Conservation (phyloP, 2,888 invertebrate genomes). For the Frankliniella intonsa region DNA sequence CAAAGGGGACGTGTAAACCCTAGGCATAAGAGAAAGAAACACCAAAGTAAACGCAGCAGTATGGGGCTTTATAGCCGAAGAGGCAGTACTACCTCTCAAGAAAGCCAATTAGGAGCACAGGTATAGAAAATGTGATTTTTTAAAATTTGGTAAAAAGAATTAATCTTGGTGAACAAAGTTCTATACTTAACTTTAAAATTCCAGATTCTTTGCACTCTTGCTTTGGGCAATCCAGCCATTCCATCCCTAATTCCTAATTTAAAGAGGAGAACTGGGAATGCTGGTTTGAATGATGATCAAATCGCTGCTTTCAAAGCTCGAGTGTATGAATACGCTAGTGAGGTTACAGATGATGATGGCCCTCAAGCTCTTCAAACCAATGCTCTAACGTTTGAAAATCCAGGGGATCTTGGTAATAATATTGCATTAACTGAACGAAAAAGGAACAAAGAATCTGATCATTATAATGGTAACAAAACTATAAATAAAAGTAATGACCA, state of each 20-base stretch:
- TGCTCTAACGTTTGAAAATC: slow-evolving; percentile 36
- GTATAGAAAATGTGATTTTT: slow-evolving; percentile 42
- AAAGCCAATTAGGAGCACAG: slow-evolving; percentile 68
- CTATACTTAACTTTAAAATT: slow-evolving; percentile 34
- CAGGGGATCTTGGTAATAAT: slow-evolving; percentile 43
- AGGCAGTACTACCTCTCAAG: slow-evolving; percentile 74
- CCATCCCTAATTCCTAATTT: slow-evolving; percentile 56
- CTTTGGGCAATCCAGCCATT: slow-evolving; percentile 52
- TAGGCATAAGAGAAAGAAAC: slow-evolving; percentile 2
- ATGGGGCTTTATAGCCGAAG: slow-evolving; percentile 38
- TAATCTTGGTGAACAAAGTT: background rate
- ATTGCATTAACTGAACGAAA: slow-evolving; percentile 45
- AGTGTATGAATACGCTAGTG: too few species aligned
- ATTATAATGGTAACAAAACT: slow-evolving; percentile 43
- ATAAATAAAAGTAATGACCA: slow-evolving; percentile 41
- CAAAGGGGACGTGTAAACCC: background rate
- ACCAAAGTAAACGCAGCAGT: background rate
- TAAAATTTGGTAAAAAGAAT: background rate
- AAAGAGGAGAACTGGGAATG: slow-evolving; percentile 51
- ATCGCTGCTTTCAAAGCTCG: slow-evolving; percentile 28
- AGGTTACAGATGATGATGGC: slow-evolving; percentile 32
- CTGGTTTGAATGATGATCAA: slow-evolving; percentile 48
- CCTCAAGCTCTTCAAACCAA: background rate
- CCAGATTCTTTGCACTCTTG: slow-evolving; percentile 53
- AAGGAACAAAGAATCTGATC: slow-evolving; percentile 37